Conservation (phyloP, 2,888 invertebrate species). For the Alcis repandata region DNA sequence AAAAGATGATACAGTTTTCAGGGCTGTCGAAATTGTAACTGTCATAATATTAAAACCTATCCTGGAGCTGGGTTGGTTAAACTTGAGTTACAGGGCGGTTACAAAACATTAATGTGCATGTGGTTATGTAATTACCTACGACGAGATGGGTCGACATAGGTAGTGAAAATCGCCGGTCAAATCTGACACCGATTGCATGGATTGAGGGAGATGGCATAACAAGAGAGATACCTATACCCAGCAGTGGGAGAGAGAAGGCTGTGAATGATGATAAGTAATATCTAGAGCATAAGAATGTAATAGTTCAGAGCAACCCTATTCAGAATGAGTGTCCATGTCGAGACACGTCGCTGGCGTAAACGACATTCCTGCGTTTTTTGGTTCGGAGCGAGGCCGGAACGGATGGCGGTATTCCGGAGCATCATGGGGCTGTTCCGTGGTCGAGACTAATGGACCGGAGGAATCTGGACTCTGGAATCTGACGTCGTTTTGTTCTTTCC, state of each 20-base stretch:
- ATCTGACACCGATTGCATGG: too few species aligned
- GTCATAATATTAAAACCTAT: neutral
- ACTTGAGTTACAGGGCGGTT: too few species aligned
- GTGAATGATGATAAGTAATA: too few species aligned
- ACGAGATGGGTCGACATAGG: too few species aligned
- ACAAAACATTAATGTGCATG: too few species aligned
- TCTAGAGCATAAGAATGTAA: neutral
- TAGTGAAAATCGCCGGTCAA: too few species aligned
- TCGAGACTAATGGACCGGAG: conserved; percentile 64
- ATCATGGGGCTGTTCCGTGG: conserved; percentile 46
- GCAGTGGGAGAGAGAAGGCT: too few species aligned
- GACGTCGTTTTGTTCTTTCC: conserved; percentile 27
- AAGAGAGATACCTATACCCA: too few species aligned
- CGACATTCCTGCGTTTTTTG: conserved; percentile 82
- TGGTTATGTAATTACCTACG: too few species aligned
- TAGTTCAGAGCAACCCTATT: conserved; percentile 15
- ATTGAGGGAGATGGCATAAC: too few species aligned
- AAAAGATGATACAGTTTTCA: conserved; percentile 19
- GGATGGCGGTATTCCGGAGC: conserved; percentile 64
- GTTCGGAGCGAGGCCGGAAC: conserved; percentile 67
- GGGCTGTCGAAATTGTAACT: conserved; percentile 12
- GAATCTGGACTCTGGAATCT: conserved; percentile 26
- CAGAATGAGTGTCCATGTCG: conserved; percentile 23
- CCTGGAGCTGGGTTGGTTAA: too few species aligned
- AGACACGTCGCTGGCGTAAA: conserved; percentile 62